Conservation (phyloP, 2,888 invertebrate genomes). For the Diarsia dahlii region DNA sequence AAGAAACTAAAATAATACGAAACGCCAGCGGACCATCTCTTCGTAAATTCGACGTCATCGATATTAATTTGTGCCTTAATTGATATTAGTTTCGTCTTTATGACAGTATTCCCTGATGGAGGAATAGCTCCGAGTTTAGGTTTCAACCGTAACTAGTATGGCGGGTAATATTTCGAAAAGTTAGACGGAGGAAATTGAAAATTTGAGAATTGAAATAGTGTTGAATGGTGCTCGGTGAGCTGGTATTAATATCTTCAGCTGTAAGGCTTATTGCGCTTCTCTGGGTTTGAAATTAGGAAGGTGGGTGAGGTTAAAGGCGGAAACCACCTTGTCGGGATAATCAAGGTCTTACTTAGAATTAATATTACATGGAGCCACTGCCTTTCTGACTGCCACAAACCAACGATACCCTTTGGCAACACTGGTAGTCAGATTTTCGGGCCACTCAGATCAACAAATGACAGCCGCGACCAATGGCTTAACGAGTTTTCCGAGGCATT, state of each 20-base stretch:
- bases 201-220: neutral
- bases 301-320: too few species aligned
- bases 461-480: too few species aligned
- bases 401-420: too few species aligned
- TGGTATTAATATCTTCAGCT: slow-evolving; percentile 1
- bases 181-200: slow-evolving; percentile 28
- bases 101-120: slow-evolving; percentile 34
- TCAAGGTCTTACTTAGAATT: too few species aligned
- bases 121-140: slow-evolving; percentile 11
- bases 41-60: slow-evolving; percentile 44
- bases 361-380: too few species aligned
- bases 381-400: too few species aligned
- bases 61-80: slow-evolving; percentile 56
- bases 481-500: too few species aligned
- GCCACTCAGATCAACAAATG: too few species aligned
- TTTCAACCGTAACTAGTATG: slow-evolving; percentile 7
- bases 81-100: slow-evolving; percentile 56
- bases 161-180: neutral
- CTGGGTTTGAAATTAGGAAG: neutral
- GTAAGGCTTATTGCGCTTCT: neutral
- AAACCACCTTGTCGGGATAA: too few species aligned
- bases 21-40: slow-evolving; percentile 11
- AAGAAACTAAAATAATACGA: slow-evolving; percentile 1
- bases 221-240: neutral
- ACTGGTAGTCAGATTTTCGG: too few species aligned